These are phyloP conservation scores for Trimorus sp. DNA, from an alignment of 2,888 invertebrate species.

Conservation along the genomic window DNA sequence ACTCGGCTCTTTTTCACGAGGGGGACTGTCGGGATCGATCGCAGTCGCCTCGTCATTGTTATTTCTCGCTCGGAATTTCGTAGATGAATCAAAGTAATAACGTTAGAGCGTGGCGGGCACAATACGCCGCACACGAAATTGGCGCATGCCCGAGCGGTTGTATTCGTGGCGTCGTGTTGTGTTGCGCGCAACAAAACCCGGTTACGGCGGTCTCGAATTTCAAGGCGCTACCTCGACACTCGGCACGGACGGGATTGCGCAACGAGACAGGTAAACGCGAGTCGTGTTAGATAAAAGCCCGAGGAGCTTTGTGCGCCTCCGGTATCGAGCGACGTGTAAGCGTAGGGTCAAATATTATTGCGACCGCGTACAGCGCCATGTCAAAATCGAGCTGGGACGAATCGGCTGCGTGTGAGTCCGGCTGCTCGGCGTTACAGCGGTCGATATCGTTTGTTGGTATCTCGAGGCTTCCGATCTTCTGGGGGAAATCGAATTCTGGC, in stretches of 20 bases:
- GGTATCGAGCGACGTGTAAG: conserved; percentile 70
- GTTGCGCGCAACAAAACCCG: conserved; percentile 48
- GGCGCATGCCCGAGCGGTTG: conserved; percentile 50
- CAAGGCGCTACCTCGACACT: conserved; percentile 54
- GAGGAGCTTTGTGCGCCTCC: conserved; percentile 66
- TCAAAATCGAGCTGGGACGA: conserved; percentile 19
- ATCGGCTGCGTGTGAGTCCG: conserved; percentile 3
- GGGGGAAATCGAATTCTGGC: background rate
- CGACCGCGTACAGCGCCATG: conserved; percentile 32
- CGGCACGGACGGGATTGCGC: conserved; percentile 44
- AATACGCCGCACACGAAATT: conserved; percentile 40
- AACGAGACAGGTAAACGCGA: conserved; percentile 45
- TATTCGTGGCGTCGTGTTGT: conserved; percentile 48
- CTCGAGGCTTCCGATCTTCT: conserved; percentile 61
- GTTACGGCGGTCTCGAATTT: conserved; percentile 53
- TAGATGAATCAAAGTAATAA: conserved; percentile 53
- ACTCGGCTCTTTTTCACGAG: conserved; percentile 15
- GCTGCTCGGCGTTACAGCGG: conserved; percentile 22
- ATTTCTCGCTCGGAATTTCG: conserved; percentile 48
- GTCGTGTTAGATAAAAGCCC: conserved; percentile 50
- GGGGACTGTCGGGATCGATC: conserved; percentile 37
- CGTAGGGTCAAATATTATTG: conserved; percentile 43
- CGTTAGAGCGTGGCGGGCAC: conserved; percentile 45
- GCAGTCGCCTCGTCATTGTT: conserved; percentile 49
- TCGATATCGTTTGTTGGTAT: conserved; percentile 26